Base-by-base conservation (phyloP, 2,888 invertebrate genomes). In the Cremastobaeus sp. region DNA sequence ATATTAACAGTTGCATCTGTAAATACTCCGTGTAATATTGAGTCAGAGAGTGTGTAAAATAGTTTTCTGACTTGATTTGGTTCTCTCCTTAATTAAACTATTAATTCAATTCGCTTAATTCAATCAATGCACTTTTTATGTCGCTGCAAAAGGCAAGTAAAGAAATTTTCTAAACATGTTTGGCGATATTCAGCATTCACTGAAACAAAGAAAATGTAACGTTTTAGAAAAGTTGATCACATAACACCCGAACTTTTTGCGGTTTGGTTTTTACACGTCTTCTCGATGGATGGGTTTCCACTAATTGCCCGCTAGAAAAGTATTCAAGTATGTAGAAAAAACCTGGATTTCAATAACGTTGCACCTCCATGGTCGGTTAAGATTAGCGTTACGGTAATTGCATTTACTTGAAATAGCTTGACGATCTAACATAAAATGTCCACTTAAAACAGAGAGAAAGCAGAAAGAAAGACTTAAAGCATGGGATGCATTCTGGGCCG, bases 401-500 rank as follows among this genome's bases (percentile, higher is more conserved):
- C 82, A 80, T 79, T 84, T 81, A 84, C 84, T 79, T 57, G 82
- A 62, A 81, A 76, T 82, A 85, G 83, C 84, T 83, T 84, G 79
- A 81, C 81, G 82, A 81, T 85, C 84, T 85, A 85, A 85, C 84
- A 85, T 83, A 84, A 85, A 83, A 86, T 85, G 84, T 85, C 85
- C 84, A 86, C 85, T 86, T 85, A 85, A 86, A 85, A 85, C 85
- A 86, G 85, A 82, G 80, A 85, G 83, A 84, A 84, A 85, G 85
- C 82, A 84, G 85, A 85, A 86, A 85, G 84, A 86, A 85, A 83
- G 80, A 83, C 83, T 85, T 84, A 86, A 85, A 85, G 79, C 85
- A 86, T 86, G 86, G 86, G 86, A 85, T 86, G 86, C 86, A 85
- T 85, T 85, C 82, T 82, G 85, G 85, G 85, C 84, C 85, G 85